phyloP scores from a whole-genome alignment of 2,888 invertebrate species.

The Apantesis nais region DNA sequence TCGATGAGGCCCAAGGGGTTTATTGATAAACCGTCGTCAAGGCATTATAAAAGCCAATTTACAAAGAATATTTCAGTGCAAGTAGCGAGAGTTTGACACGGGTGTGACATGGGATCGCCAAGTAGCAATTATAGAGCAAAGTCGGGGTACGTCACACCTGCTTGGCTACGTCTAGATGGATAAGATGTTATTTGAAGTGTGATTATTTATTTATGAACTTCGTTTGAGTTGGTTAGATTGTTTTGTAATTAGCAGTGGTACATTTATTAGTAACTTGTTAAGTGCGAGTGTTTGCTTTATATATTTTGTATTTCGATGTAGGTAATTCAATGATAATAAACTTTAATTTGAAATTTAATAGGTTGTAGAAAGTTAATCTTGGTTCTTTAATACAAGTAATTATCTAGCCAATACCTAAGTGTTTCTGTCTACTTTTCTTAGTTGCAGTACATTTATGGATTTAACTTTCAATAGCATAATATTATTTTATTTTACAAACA shows the following conservation, averaged over 20 bases:
- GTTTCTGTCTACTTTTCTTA: no score
- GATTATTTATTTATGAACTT: constrained; percentile 17
- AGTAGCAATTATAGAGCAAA: constrained; percentile 69
- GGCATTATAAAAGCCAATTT: constrained; percentile 65
- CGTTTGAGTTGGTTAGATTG: background rate
- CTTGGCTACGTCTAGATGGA: constrained; percentile 30
- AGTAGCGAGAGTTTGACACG: constrained; percentile 67
- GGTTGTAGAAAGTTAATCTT: no score
- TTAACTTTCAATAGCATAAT: background rate
- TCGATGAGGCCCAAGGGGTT: constrained; percentile 34
- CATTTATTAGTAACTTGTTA: background rate
- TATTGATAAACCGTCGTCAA: constrained; percentile 62
- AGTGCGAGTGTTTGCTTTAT: background rate
- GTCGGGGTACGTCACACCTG: constrained; percentile 53
- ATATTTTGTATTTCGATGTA: background rate
- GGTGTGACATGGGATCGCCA: constrained; percentile 72
- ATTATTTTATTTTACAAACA: no score
- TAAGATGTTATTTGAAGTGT: constrained; percentile 36
- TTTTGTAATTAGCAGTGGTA: background rate
- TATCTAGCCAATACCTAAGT: no score
- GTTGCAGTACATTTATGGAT: no score
- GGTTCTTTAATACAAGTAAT: no score
- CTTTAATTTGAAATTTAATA: background rate
- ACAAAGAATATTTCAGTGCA: constrained; percentile 67
- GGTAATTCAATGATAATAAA: background rate